phyloP scores from a whole-genome alignment of 1,140 invertebrate genomes.

The Aphelenchoides avenae region DNA sequence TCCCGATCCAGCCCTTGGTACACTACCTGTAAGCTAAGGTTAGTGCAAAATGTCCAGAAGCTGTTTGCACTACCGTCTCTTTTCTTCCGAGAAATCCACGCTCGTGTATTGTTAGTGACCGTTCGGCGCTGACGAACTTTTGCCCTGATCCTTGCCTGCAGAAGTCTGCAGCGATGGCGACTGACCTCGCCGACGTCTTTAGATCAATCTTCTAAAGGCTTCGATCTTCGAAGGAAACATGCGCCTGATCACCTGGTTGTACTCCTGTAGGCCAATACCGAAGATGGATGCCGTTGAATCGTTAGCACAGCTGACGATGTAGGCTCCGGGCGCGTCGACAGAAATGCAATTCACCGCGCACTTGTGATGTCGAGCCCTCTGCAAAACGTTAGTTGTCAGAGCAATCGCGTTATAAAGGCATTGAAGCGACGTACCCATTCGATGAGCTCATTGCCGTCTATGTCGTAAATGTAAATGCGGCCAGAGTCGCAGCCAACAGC shows the following conservation, averaged over 20 bases:
- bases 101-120: conserved; percentile 43
- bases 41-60: neutral
- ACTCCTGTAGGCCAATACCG: conserved; percentile 46
- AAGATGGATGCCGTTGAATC: conserved; percentile 60
- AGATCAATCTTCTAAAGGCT: conserved; percentile 17
- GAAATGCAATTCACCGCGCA: conserved; percentile 63
- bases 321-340: conserved; percentile 63
- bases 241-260: conserved; percentile 29
- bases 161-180: conserved; percentile 46
- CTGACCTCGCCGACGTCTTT: conserved; percentile 36
- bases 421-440: conserved; percentile 47
- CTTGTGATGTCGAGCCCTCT: conserved; percentile 60
- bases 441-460: conserved; percentile 61
- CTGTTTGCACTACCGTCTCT: conserved; percentile 20
- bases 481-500: conserved; percentile 61
- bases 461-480: conserved; percentile 62
- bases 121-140: conserved; percentile 39
- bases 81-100: conserved; percentile 36
- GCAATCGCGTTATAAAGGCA: neutral
- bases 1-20: conserved; percentile 47
- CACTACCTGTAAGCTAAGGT: conserved; percentile 28
- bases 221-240: neutral
- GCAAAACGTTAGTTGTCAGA: conserved; percentile 11
- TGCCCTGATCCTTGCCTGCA: conserved; percentile 33
- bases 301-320: conserved; percentile 63